Conservation (phyloP, 2,113 vertebrate genomes). For the Lasiurus cinereus region DNA sequence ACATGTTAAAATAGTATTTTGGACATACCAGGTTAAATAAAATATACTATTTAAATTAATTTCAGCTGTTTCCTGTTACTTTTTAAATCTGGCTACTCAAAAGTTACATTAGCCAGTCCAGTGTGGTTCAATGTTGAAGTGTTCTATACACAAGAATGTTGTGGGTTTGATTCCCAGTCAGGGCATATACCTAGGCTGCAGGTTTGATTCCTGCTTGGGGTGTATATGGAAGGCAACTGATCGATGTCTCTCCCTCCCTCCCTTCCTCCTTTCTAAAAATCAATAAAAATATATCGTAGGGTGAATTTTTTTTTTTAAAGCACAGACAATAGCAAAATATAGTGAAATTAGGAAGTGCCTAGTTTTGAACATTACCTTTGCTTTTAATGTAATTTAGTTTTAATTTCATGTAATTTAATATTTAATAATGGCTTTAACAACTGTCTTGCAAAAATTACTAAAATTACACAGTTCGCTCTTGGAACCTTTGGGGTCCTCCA, state of each 20-base stretch:
- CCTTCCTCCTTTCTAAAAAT: neutral
- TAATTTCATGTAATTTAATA: neutral
- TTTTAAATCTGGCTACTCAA: slow-evolving; percentile 17
- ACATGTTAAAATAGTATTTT: slow-evolving; percentile 74
- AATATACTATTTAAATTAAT: slow-evolving; percentile 74
- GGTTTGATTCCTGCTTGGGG: neutral
- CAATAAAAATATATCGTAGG: neutral
- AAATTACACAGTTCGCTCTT: neutral
- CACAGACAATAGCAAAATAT: neutral
- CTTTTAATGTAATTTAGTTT: slow-evolving; percentile 16
- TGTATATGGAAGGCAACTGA: neutral
- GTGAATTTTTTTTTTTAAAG: neutral
- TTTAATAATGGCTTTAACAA: slow-evolving; percentile 17
- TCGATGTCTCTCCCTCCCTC: neutral
- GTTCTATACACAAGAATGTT: neutral
- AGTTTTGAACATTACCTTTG: slow-evolving; percentile 3
- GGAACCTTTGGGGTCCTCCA: neutral
- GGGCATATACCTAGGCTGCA: neutral
- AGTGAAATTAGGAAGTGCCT: neutral
- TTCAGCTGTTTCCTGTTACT: slow-evolving; percentile 46
- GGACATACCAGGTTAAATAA: slow-evolving; percentile 74
- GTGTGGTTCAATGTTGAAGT: neutral
- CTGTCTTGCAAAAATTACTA: neutral
- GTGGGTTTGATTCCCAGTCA: neutral
- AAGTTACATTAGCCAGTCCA: neutral